phyloP scores from a whole-genome alignment of 2,888 invertebrate genomes.

The Ceramica pisi region DNA sequence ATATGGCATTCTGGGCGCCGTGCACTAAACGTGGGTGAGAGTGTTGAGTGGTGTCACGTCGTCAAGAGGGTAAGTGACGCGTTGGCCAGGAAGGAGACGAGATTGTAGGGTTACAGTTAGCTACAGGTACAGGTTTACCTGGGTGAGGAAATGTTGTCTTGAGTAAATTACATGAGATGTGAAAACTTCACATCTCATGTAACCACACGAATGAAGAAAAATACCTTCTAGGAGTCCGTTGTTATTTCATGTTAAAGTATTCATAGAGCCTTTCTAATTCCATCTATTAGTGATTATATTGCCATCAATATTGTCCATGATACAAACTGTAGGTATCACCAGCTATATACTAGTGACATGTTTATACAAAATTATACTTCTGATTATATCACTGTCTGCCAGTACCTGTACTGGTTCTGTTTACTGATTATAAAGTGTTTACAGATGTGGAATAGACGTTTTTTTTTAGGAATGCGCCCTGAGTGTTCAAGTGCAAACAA shows the following conservation, averaged over 20 bases:
- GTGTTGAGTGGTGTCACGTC: constrained; percentile 15
- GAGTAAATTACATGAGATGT: neutral
- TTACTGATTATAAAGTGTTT: neutral
- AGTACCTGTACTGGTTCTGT: neutral
- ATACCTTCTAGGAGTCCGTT: neutral
- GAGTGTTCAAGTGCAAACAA: neutral
- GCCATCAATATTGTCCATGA: no score
- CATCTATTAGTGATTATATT: no score
- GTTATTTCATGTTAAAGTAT: neutral
- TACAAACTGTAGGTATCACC: neutral
- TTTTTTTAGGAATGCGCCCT: neutral
- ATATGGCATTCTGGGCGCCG: no score
- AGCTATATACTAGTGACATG: neutral
- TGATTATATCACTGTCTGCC: neutral
- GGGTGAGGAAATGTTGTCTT: neutral
- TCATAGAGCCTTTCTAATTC: neutral
- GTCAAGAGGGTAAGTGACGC: constrained; percentile 6
- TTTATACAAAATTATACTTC: no score
- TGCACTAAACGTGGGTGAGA: neutral
- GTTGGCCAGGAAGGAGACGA: neutral
- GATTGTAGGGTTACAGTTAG: neutral
- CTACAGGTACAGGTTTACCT: neutral
- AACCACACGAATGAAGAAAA: neutral
- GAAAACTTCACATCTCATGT: no score
- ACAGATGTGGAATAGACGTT: no score